phyloP scores from a whole-genome alignment of 2,113 vertebrate genomes.

The Seriola quinqueradiata region DNA sequence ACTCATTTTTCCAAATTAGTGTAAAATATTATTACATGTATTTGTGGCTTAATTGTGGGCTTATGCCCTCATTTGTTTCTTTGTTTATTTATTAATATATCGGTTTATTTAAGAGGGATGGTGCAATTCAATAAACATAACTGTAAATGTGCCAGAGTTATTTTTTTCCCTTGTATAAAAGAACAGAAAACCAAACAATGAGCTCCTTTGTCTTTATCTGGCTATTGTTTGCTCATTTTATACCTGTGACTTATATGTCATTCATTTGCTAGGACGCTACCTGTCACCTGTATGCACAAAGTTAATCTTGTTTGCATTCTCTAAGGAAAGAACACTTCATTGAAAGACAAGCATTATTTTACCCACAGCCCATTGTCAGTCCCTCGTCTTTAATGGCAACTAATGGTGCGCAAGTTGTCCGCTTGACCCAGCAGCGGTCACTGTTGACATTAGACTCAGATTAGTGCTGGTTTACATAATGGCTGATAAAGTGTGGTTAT shows the following conservation, averaged over 20 bases:
- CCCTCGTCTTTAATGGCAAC: slow-evolving; percentile 36
- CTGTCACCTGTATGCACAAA: slow-evolving; percentile 15
- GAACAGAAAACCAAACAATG: neutral
- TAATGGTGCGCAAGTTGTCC: slow-evolving; percentile 30
- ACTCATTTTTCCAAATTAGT: neutral
- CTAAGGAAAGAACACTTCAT: neutral
- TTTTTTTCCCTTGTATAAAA: neutral
- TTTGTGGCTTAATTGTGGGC: too few species aligned
- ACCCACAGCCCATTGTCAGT: slow-evolving; percentile 11
- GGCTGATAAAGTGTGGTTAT: slow-evolving; percentile 64
- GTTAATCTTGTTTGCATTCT: slow-evolving; percentile 28
- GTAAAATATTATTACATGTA: too few species aligned
- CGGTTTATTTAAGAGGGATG: too few species aligned
- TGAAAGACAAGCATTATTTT: slow-evolving; percentile 1
- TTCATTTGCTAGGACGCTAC: neutral
- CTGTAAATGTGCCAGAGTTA: neutral
- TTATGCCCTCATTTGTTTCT: neutral
- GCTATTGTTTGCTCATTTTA: slow-evolving; percentile 5
- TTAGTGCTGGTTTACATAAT: slow-evolving; percentile 78
- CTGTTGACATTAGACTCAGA: slow-evolving; percentile 74
- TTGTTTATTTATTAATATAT: neutral
- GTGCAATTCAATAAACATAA: too few species aligned
- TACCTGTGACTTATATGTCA: neutral
- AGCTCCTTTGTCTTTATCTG: neutral
- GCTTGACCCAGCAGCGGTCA: slow-evolving; percentile 50